Evolutionary conservation across 2,888 invertebrate genomes (phyloP).

Genomic region (Dicyrtoma fusca): DNA sequence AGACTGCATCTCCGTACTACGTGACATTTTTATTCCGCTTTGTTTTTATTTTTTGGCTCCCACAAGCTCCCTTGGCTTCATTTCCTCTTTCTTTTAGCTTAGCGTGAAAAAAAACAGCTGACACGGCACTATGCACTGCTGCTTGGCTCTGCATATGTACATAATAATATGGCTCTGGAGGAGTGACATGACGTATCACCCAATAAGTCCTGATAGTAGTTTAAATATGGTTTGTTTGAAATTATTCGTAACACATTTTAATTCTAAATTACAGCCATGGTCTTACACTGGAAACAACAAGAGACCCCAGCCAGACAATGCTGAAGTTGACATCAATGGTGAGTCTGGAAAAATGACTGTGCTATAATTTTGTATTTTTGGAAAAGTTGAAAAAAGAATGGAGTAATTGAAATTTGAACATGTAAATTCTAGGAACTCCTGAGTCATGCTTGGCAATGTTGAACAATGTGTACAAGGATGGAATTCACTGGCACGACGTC

Average conservation of each 20-base stretch:
- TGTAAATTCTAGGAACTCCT: constrained; percentile 43
- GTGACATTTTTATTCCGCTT: too few relatives aligned
- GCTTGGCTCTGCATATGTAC: background rate
- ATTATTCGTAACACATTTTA: too few relatives aligned
- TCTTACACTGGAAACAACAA: constrained; percentile 90
- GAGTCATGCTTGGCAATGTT: constrained; percentile 86
- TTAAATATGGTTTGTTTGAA: too few relatives aligned
- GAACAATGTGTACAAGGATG: constrained; percentile 90
- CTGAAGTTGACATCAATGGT: constrained; percentile 60
- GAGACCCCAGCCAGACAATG: constrained; percentile 83
- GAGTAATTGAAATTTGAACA: too few relatives aligned
- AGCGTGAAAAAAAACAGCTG: too few relatives aligned
- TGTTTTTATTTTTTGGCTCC: background rate
- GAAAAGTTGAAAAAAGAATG: background rate
- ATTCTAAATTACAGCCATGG: constrained; percentile 49
- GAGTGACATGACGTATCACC: too few relatives aligned
- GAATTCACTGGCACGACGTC: constrained; percentile 84
- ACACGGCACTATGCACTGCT: background rate
- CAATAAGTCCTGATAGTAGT: too few relatives aligned
- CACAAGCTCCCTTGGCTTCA: too few relatives aligned
- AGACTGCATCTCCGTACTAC: too few relatives aligned
- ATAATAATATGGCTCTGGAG: too few relatives aligned
- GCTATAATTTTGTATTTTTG: background rate
- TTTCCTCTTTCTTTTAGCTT: too few relatives aligned
- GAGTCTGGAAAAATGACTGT: constrained; percentile 14